phyloP scores from a whole-genome alignment of 2,797 vertebrate genomes.

The Aulostomus chinensis region DNA sequence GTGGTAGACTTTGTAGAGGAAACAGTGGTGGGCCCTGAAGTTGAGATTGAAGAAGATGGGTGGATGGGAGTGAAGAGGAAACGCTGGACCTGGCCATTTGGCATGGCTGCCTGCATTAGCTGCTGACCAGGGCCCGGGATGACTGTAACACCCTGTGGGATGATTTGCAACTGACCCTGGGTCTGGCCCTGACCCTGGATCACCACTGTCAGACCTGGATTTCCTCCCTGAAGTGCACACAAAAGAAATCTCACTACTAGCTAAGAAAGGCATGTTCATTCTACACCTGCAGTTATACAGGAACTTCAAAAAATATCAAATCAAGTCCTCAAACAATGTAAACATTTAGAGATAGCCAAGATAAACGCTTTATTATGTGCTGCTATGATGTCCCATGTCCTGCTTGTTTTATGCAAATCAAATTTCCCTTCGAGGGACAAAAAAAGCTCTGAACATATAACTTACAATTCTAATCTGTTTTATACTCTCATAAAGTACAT shows the following conservation, averaged over 20 bases:
- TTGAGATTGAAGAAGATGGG: constrained; percentile 49
- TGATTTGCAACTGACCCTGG: constrained; percentile 94
- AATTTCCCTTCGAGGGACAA: too few relatives aligned
- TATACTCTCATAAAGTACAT: too few relatives aligned
- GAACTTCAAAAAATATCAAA: too few relatives aligned
- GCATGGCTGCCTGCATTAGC: constrained; percentile 99
- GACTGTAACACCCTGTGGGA: constrained; percentile 93
- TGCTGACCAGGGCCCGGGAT: constrained; percentile 96
- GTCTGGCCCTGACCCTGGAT: constrained; percentile 99
- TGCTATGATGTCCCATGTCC: too few relatives aligned
- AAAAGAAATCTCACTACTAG: neutral
- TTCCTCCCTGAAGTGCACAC: constrained; percentile 83
- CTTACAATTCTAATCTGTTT: too few relatives aligned
- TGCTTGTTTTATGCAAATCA: too few relatives aligned
- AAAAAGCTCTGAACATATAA: too few relatives aligned
- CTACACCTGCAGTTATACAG: too few relatives aligned
- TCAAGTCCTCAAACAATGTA: too few relatives aligned
- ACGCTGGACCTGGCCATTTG: constrained; percentile 94
- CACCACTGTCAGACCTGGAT: constrained; percentile 95
- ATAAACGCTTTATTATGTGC: too few relatives aligned
- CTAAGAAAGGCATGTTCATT: neutral
- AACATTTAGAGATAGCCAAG: too few relatives aligned
- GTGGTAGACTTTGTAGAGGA: constrained; percentile 17
- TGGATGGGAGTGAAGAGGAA: constrained; percentile 95
- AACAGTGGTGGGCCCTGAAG: constrained; percentile 18